Evolutionary conservation across 2,888 invertebrate genomes (phyloP).

Genomic region (Diabrotica balteata): DNA sequence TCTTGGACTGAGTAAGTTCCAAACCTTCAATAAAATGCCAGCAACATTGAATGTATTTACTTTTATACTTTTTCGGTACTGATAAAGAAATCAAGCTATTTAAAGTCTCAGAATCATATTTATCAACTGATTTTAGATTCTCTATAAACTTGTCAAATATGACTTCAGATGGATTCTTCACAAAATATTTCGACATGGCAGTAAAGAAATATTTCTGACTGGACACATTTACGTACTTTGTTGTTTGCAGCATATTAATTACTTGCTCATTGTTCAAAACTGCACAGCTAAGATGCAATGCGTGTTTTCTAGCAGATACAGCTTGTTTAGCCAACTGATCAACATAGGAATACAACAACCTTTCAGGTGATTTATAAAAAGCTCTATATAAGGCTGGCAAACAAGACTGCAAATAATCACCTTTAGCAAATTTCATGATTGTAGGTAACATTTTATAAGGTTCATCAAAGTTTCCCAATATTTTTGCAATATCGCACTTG

Average conservation of each 20-base stretch:
- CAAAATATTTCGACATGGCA: conserved; percentile 39
- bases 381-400: conserved; percentile 37
- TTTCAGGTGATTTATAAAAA: conserved; percentile 40
- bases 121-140: conserved; percentile 35
- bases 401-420: conserved; percentile 42
- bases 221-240: conserved; percentile 31
- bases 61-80: conserved; percentile 35
- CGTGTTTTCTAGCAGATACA: conserved; percentile 43
- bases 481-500: conserved; percentile 34
- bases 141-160: conserved; percentile 32
- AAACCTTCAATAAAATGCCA: conserved; percentile 38
- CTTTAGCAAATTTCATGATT: conserved; percentile 37
- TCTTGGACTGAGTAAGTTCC: conserved; percentile 23
- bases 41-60: conserved; percentile 30
- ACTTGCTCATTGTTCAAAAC: conserved; percentile 31
- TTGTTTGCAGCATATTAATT: conserved; percentile 21
- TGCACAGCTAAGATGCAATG: conserved; percentile 38
- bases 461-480: conserved; percentile 31
- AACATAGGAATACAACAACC: conserved; percentile 29
- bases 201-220: conserved; percentile 40
- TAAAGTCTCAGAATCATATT: conserved; percentile 39
- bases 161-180: conserved; percentile 36
- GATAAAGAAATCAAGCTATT: conserved; percentile 20
- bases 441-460: conserved; percentile 32
- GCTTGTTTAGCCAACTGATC: conserved; percentile 36